phyloP scores from a whole-genome alignment of 2,113 vertebrate genomes.

The Patagioenas fasciata region DNA sequence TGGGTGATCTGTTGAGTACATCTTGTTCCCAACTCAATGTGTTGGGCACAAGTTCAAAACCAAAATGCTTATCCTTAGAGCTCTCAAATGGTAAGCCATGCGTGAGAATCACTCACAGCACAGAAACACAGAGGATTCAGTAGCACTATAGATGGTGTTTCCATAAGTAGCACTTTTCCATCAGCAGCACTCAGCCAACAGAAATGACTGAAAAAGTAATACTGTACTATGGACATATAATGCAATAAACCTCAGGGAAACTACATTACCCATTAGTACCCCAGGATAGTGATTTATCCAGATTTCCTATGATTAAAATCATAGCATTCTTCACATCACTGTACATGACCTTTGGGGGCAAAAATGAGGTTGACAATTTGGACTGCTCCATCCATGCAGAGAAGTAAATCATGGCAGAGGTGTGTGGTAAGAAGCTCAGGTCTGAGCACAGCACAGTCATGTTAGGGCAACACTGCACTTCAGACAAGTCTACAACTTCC shows the following conservation, averaged over 20 bases:
- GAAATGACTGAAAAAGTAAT: neutral
- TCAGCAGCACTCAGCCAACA: neutral
- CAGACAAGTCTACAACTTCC: neutral
- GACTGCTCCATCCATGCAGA: rapidly evolving
- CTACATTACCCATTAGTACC: neutral
- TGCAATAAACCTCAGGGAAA: neutral
- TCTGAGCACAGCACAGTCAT: neutral
- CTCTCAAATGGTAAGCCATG: neutral
- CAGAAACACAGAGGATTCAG: neutral
- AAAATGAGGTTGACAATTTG: neutral
- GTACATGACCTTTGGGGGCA: rapidly evolving
- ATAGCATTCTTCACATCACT: neutral
- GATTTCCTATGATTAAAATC: neutral
- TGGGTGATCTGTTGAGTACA: neutral
- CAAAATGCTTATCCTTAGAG: neutral
- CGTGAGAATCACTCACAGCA: neutral
- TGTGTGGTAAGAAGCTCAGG: neutral
- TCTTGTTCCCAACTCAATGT: neutral
- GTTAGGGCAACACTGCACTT: neutral
- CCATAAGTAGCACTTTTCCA: neutral
- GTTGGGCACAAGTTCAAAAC: neutral
- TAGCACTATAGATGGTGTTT: neutral
- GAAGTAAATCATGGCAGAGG: neutral
- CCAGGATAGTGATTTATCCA: neutral
- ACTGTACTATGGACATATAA: neutral